Evolutionary conservation across 2,888 invertebrate species (phyloP).

Genomic region (Heliconius charithonia): DNA sequence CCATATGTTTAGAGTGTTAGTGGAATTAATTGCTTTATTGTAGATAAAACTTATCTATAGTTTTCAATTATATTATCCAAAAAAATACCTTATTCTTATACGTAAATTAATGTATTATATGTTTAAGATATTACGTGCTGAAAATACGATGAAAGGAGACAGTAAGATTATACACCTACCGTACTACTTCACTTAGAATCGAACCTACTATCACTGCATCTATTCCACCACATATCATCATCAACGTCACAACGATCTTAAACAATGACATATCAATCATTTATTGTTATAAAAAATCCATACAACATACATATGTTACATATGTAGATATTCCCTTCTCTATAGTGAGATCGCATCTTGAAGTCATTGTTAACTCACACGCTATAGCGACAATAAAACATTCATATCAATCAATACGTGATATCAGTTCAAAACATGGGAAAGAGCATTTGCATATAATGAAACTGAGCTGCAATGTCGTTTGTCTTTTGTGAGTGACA

Average conservation of each 20-base stretch:
- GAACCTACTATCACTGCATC: too few relatives aligned
- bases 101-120: not conserved
- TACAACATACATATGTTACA: not conserved
- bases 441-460: slow-evolving; percentile 83
- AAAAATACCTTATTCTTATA: not conserved
- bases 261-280: slow-evolving; percentile 1
- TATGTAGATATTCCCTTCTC: not conserved
- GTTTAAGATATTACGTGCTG: too few relatives aligned
- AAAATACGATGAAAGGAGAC: too few relatives aligned
- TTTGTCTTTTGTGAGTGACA: slow-evolving; percentile 70
- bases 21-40: slow-evolving; percentile 17
- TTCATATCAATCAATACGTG: slow-evolving; percentile 67
- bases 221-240: not conserved
- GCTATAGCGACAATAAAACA: slow-evolving; percentile 43
- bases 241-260: not conserved
- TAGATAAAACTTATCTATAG: not conserved
- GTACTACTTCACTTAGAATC: not conserved
- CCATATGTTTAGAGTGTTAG: slow-evolving; percentile 20
- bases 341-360: slow-evolving; percentile 14
- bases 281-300: not conserved
- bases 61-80: not conserved
- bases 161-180: not conserved
- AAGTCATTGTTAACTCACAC: slow-evolving; percentile 10
- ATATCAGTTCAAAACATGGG: slow-evolving; percentile 65
- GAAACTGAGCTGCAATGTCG: slow-evolving; percentile 60